phyloP scores from a whole-genome alignment of 2,888 invertebrate genomes.

The Drosophila mettleri region DNA sequence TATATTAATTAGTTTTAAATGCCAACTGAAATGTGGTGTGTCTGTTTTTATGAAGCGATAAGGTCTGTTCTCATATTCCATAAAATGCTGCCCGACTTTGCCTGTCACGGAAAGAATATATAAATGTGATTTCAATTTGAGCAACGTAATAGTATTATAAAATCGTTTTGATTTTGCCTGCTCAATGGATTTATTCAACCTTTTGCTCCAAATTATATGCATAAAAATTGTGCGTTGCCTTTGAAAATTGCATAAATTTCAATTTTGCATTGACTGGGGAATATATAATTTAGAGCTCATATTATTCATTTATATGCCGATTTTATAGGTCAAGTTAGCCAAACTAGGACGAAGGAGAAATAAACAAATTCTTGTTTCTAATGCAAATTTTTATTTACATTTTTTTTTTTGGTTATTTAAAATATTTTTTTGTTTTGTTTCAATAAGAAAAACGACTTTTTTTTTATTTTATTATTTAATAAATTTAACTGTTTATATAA shows the following conservation, averaged over 20 bases:
- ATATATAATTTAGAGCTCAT: neutral
- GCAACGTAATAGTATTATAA: neutral
- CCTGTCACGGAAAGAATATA: neutral
- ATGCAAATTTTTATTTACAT: neutral
- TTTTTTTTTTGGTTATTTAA: no score
- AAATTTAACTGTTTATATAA: no score
- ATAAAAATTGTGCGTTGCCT: constrained; percentile 7
- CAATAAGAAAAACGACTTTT: no score
- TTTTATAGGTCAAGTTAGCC: constrained; percentile 8
- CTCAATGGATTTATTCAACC: constrained; percentile 18
- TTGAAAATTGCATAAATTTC: constrained; percentile 12
- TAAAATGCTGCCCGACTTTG: constrained; percentile 2
- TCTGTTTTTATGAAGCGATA: constrained; percentile 13
- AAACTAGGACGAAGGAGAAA: neutral
- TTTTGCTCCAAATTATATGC: constrained; percentile 19
- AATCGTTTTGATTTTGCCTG: constrained; percentile 8
- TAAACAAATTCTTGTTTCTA: neutral
- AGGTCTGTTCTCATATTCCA: neutral
- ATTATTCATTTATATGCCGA: neutral
- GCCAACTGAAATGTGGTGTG: neutral
- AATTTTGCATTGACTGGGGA: constrained; percentile 5
- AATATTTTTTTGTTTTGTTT: neutral
- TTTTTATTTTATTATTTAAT: neutral
- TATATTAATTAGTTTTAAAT: constrained; percentile 26
- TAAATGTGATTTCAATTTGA: neutral